A percentile compares a stretch with the other conserved stretches of the same genome.
Conservation (phyloP, 2,888 invertebrate species). For the Pterobdella sp. region DNA sequence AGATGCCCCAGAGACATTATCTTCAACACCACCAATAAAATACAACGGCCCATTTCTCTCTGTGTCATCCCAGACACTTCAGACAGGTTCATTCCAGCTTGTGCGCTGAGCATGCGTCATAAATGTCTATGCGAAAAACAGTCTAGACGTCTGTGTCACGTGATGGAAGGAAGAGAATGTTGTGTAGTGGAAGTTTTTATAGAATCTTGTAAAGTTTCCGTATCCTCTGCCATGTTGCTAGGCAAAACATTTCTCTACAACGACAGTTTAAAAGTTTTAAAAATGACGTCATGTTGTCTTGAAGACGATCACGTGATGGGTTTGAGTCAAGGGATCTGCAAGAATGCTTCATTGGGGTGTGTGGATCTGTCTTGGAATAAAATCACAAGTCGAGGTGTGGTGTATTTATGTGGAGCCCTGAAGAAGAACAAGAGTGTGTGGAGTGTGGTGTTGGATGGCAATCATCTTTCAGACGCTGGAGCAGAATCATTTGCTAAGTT, state of each 20-base stretch:
- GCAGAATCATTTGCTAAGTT: not conserved
- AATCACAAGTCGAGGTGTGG: not conserved
- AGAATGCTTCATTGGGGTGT: conserved; percentile 1
- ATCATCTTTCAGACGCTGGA: not conserved
- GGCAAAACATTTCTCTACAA: conserved; percentile 12
- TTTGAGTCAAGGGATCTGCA: conserved; percentile 5
- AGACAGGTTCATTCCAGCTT: conserved; percentile 22
- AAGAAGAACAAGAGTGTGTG: not conserved
- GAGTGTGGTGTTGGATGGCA: not conserved
- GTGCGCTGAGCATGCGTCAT: not conserved
- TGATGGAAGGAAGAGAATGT: conserved; percentile 19
- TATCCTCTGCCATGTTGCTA: conserved; percentile 10
- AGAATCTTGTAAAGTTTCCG: not conserved
- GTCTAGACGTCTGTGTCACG: conserved; percentile 14
- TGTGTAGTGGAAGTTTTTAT: conserved; percentile 20
- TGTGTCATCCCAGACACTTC: conserved; percentile 12
- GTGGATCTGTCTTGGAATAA: conserved; percentile 5
- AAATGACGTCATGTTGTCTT: conserved; percentile 9
- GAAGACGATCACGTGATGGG: conserved; percentile 20
- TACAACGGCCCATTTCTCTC: conserved; percentile 5
- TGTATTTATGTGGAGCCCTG: not conserved
- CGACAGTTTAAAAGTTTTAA: conserved; percentile 14
- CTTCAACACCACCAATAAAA: not conserved
- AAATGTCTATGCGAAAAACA: conserved; percentile 23
- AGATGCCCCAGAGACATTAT: not conserved